Conservation (phyloP, 2,797 vertebrate species). For the Epinephelus awoara region DNA sequence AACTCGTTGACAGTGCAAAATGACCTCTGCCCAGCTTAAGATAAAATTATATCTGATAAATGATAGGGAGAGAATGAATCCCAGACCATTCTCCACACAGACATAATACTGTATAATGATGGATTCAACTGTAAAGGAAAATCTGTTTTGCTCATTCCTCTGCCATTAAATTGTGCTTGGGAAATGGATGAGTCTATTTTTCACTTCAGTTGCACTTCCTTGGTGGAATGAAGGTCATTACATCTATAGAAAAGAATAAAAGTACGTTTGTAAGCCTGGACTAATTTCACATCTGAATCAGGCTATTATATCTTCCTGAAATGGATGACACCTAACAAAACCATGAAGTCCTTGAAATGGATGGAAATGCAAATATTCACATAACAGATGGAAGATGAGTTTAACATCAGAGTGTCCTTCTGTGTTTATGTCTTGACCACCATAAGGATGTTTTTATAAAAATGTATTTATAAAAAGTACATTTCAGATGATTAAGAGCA, state of each 20-base stretch:
- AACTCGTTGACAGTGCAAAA: constrained; percentile 60
- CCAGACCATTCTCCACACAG: constrained; percentile 53
- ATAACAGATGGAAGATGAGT: too few relatives aligned
- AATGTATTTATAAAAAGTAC: neutral
- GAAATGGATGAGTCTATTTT: constrained; percentile 57
- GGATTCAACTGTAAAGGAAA: constrained; percentile 54
- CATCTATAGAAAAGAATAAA: constrained; percentile 7
- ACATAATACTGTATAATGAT: constrained; percentile 54
- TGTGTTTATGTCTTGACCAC: neutral
- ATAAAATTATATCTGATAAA: constrained; percentile 73
- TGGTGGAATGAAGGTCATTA: constrained; percentile 25
- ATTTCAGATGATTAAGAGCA: neutral
- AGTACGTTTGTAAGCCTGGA: neutral
- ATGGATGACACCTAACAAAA: neutral
- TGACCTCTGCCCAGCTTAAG: constrained; percentile 60
- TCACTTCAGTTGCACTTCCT: constrained; percentile 35
- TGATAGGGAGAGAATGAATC: constrained; percentile 41
- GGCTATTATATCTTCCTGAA: neutral
- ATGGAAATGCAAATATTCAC: neutral
- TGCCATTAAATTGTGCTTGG: constrained; percentile 40
- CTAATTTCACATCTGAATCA: constrained; percentile 1
- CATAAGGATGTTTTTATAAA: neutral
- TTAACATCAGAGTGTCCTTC: neutral
- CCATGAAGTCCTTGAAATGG: neutral
- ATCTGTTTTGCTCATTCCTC: constrained; percentile 41